phyloP scores from a whole-genome alignment of 1,140 invertebrate species.

The Goniozus legneri region DNA sequence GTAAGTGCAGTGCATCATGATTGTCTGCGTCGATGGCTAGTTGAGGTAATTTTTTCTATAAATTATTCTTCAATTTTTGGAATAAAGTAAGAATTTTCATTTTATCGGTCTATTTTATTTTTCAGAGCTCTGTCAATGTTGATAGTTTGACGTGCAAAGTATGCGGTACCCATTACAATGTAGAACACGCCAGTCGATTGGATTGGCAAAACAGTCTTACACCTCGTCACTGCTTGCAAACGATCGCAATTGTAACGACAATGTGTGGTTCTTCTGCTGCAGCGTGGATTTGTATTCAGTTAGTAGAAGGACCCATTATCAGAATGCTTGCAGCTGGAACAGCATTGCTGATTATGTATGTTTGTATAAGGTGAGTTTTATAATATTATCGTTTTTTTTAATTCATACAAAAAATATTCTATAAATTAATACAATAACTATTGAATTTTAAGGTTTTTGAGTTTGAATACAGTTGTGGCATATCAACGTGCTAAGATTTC shows the following conservation, averaged over 20 bases:
- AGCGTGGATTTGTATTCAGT: slow-evolving; percentile 78
- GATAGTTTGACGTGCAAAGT: slow-evolving; percentile 75
- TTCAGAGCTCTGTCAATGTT: slow-evolving; percentile 62
- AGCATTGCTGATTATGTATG: slow-evolving; percentile 77
- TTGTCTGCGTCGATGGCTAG: slow-evolving; percentile 84
- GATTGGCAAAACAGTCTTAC: slow-evolving; percentile 81
- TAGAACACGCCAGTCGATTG: slow-evolving; percentile 68
- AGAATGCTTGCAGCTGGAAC: slow-evolving; percentile 74
- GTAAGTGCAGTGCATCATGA: slow-evolving; percentile 88
- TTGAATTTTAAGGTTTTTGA: slow-evolving; percentile 65
- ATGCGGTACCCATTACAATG: slow-evolving; percentile 72
- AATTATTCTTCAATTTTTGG: neutral
- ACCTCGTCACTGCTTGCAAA: slow-evolving; percentile 75
- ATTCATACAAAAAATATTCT: neutral
- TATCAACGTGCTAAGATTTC: slow-evolving; percentile 87
- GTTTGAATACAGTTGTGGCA: slow-evolving; percentile 79
- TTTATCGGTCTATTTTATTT: slow-evolving; percentile 17
- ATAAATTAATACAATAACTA: too few relatives aligned
- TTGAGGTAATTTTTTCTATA: slow-evolving; percentile 58
- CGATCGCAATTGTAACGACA: slow-evolving; percentile 61
- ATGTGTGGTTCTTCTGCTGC: slow-evolving; percentile 73
- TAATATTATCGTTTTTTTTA: too few relatives aligned
- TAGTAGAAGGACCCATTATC: slow-evolving; percentile 74
- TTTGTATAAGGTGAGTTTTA: slow-evolving; percentile 71
- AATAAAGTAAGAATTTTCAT: slow-evolving; percentile 1